Percentiles rank a stretch among this genome's conserved stretches.
phyloP scores from a whole-genome alignment of 2,888 invertebrate genomes.

The Rotaria socialis region DNA sequence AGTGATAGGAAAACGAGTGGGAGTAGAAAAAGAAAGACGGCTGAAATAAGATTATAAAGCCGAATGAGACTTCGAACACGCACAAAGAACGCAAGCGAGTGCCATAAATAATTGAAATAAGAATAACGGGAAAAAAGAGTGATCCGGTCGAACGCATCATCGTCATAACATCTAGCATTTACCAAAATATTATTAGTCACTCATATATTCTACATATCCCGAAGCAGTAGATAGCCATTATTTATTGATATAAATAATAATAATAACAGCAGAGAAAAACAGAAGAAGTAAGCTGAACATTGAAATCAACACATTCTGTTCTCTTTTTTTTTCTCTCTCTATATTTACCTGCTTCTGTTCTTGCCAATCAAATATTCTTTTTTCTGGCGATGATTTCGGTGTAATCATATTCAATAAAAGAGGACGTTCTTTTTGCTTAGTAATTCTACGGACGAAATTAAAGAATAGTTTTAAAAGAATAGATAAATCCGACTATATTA shows the following conservation, averaged over 20 bases:
- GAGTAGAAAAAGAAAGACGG: not conserved
- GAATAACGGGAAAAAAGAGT: conserved; percentile 10
- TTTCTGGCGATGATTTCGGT: not conserved
- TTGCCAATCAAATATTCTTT: not conserved
- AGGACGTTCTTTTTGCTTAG: not conserved
- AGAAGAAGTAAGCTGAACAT: not conserved
- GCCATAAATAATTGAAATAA: not conserved
- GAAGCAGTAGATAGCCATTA: not conserved
- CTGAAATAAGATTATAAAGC: not conserved
- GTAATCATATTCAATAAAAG: not conserved
- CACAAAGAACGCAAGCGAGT: not conserved
- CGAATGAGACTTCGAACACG: not conserved
- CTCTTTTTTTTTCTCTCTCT: no score
- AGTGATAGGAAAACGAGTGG: not conserved
- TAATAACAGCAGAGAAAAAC: not conserved
- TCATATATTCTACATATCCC: not conserved
- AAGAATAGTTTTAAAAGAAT: not conserved
- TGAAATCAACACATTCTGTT: no score
- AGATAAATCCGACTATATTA: not conserved
- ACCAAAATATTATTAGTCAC: not conserved
- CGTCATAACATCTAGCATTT: not conserved
- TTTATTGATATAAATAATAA: not conserved
- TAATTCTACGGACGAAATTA: not conserved
- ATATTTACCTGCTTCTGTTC: not conserved
- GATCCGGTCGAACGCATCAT: conserved; percentile 1